Percentiles rank a stretch among this genome's conserved stretches.
Evolutionary conservation across 2,888 invertebrate species (phyloP).

Genomic region (Archips xylosteana): DNA sequence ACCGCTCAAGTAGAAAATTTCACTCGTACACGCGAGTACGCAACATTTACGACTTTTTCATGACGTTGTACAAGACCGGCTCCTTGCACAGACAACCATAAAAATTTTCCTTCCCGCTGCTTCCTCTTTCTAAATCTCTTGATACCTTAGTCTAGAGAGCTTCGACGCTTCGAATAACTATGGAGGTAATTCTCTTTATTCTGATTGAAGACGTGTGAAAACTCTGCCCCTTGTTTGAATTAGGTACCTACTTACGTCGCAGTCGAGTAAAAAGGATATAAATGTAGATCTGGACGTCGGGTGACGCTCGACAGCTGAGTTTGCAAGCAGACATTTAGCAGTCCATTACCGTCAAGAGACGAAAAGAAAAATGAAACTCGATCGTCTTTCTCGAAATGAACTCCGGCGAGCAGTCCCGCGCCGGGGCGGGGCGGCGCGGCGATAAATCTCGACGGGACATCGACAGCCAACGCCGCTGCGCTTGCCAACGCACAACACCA

Average conservation of each 20-base stretch:
- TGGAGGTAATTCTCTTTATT: slow-evolving; percentile 16
- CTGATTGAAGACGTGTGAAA: slow-evolving; percentile 19
- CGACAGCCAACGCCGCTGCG: slow-evolving; percentile 57
- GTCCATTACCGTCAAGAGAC: slow-evolving; percentile 57
- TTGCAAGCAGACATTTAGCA: slow-evolving; percentile 52
- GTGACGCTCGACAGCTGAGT: slow-evolving; percentile 35
- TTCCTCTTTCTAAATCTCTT: slow-evolving; percentile 58
- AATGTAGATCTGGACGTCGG: slow-evolving; percentile 38
- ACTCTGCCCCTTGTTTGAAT: slow-evolving; percentile 7
- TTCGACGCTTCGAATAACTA: slow-evolving; percentile 6
- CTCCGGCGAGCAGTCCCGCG: slow-evolving; percentile 46
- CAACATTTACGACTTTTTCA: slow-evolving; percentile 80
- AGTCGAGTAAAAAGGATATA: slow-evolving; percentile 35
- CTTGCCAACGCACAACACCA: slow-evolving; percentile 65
- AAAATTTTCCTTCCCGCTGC: slow-evolving; percentile 62
- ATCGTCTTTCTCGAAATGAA: slow-evolving; percentile 63
- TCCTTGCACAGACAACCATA: slow-evolving; percentile 67
- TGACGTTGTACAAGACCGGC: slow-evolving; percentile 68
- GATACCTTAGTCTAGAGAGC: slow-evolving; percentile 46
- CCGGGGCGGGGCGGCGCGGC: slow-evolving; percentile 58
- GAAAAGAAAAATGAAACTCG: slow-evolving; percentile 62
- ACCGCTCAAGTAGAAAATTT: slow-evolving; percentile 73
- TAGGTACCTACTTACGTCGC: background rate
- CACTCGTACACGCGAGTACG: slow-evolving; percentile 69
- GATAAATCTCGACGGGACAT: slow-evolving; percentile 70